Conservation (phyloP, 2,888 invertebrate species). For the Merodon equestris region DNA sequence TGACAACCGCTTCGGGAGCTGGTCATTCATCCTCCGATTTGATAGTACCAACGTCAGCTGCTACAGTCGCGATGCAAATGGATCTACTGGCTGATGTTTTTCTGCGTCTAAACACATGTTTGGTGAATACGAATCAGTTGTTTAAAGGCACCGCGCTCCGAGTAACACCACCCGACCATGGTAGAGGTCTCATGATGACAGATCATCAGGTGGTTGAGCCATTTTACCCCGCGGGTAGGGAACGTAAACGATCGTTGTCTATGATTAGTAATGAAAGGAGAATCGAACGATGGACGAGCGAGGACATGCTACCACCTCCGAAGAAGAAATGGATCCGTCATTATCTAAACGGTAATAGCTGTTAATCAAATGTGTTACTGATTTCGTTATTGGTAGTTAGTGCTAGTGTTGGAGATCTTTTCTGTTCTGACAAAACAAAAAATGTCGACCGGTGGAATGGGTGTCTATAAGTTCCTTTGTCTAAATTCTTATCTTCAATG, state of each 20-base stretch:
- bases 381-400: too few relatives aligned
- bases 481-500: too few relatives aligned
- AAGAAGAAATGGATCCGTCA: conserved; percentile 84
- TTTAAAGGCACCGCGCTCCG: conserved; percentile 38
- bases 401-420: too few relatives aligned
- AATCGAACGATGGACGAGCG: conserved; percentile 1
- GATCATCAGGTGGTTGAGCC: conserved; percentile 19
- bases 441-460: too few relatives aligned
- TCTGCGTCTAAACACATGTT: conserved; percentile 55
- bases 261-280: too few relatives aligned
- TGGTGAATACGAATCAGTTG: conserved; percentile 36
- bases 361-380: not conserved
- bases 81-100: conserved; percentile 59
- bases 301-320: conserved; percentile 80
- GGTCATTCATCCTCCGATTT: conserved; percentile 12
- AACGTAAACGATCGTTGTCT: conserved; percentile 48
- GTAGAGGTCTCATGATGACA: conserved; percentile 4
- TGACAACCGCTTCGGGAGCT: conserved; percentile 43
- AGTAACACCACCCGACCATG: conserved; percentile 1
- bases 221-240: conserved; percentile 8
- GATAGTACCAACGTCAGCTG: conserved; percentile 5
- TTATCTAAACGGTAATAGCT: conserved; percentile 72
- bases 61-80: conserved; percentile 39
- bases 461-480: too few relatives aligned
- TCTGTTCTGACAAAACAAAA: too few relatives aligned